A percentile compares a stretch with the other conserved stretches of the same genome.
Evolutionary conservation across 2,113 vertebrate genomes (phyloP).

Genomic region (Carassius gibelio): DNA sequence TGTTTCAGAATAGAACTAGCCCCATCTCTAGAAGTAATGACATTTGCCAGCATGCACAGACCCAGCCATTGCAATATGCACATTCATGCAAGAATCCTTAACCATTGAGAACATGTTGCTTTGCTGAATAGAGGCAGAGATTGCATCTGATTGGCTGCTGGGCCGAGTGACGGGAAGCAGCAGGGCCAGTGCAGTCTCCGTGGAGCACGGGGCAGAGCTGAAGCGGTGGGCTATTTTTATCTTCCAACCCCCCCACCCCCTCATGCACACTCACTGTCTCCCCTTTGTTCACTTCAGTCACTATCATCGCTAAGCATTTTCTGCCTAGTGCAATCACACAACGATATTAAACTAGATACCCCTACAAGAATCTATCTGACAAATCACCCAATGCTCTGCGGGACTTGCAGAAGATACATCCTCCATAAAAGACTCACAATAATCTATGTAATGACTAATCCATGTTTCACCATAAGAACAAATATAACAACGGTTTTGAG

Average conservation of each 20-base stretch:
- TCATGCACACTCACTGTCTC: conserved; percentile 63
- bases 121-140: conserved; percentile 56
- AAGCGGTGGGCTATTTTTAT: conserved; percentile 73
- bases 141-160: conserved; percentile 55
- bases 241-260: conserved; percentile 31
- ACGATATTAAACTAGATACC: neutral
- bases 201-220: conserved; percentile 60
- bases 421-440: neutral
- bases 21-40: neutral
- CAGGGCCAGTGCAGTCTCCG: conserved; percentile 53
- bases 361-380: neutral
- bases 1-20: neutral
- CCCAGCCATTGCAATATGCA: conserved; percentile 15
- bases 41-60: neutral
- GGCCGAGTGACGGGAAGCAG: conserved; percentile 53
- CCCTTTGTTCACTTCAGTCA: conserved; percentile 65
- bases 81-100: conserved; percentile 33
- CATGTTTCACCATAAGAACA: neutral
- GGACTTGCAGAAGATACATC: neutral
- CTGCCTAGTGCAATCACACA: conserved; percentile 47
- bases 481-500: neutral
- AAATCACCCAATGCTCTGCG: neutral
- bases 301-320: conserved; percentile 60
- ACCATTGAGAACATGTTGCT: conserved; percentile 58
- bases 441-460: neutral